Evolutionary conservation across 1,140 invertebrate genomes (phyloP), one percentile per base, ranked within the genome.

Genomic region (Acyrthosiphon pisum): DNA sequence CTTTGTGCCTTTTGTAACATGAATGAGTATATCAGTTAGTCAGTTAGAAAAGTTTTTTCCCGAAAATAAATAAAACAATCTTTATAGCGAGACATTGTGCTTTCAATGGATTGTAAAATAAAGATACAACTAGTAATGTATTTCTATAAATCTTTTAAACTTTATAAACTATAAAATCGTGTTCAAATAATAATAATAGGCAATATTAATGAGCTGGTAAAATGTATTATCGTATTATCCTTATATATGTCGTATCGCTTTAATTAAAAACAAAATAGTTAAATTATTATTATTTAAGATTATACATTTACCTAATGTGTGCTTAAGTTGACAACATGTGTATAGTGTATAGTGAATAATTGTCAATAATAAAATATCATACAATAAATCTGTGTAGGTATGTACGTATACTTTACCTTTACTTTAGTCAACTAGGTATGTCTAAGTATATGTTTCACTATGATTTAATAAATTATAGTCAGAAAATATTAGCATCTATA

Each of bases 41-140:
- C 88, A 60, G 50, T 90, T 90, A 60, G 53, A 60, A 56, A 90
- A 60, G 53, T 90, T 90, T 89, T 60, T 60, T 20, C 37, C 53
- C 35, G 37, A 90, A 90, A 90, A 90, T 90, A 90, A 60, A 60
- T 60, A 60, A 90, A 90, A 90, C 88, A 60, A 60, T 60, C 50
- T 90, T 90, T 90, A 90, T 90, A 60, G 50, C 87, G 23, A 50
- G 60, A 76, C 60, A 76, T 76, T 76, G 60, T 76, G 50, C 87
- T 41, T 44, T 90, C 35, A 60, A 44, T 44, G 35, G n/a, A 48
- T 90, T 41, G 88, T 41, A 90, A 41, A 90, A 60, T 60, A 90
- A 90, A 44, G 88, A 90, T 90, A 60, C 22, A 41, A 86, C 83
- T 6, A 41, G 22, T 23, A 83, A 83, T 83, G 81, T 37, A 37